Evolutionary conservation across 1,140 invertebrate species (phyloP).

Genomic region (Drosophila trapezifrons): DNA sequence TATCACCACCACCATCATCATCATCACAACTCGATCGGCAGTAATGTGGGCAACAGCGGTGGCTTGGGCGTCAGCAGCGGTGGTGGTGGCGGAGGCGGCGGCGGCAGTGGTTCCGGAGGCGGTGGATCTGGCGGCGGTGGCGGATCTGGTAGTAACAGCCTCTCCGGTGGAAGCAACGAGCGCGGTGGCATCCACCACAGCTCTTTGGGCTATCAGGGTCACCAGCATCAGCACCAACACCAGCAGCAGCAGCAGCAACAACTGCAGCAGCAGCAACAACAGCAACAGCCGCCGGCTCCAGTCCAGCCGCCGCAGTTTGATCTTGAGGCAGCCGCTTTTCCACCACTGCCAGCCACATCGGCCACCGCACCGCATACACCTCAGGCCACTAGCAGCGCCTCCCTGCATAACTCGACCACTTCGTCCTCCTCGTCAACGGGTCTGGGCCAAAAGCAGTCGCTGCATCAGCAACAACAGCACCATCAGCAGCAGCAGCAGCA

Average conservation of each 20-base stretch:
- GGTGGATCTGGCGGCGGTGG: conserved; percentile 22
- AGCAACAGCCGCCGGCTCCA: conserved; percentile 65
- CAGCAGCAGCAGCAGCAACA: conserved; percentile 68
- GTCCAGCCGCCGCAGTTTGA: conserved; percentile 88
- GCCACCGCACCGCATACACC: conserved; percentile 49
- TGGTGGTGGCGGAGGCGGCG: not conserved
- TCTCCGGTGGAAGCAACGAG: conserved; percentile 48
- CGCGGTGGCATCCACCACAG: conserved; percentile 56
- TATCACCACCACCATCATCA: conserved; percentile 65
- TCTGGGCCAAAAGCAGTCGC: conserved; percentile 39
- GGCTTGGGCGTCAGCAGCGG: conserved; percentile 52
- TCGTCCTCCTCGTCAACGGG: conserved; percentile 27
- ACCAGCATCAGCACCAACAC: conserved; percentile 56
- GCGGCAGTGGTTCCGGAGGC: conserved; percentile 11
- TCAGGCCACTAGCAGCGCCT: conserved; percentile 54
- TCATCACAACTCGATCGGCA: conserved; percentile 73
- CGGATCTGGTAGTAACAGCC: conserved; percentile 48
- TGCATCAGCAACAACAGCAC: conserved; percentile 38
- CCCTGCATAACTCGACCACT: conserved; percentile 45
- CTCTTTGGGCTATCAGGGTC: conserved; percentile 64
- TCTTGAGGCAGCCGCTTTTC: conserved; percentile 91
- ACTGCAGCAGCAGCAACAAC: conserved; percentile 76
- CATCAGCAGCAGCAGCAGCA: conserved; percentile 49
- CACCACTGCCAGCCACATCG: conserved; percentile 88
- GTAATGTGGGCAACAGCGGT: conserved; percentile 71